Evolutionary conservation across 2,113 vertebrate species (phyloP), one percentile per base, ranked within the genome.

Genomic region (Ammodytes dubius): DNA sequence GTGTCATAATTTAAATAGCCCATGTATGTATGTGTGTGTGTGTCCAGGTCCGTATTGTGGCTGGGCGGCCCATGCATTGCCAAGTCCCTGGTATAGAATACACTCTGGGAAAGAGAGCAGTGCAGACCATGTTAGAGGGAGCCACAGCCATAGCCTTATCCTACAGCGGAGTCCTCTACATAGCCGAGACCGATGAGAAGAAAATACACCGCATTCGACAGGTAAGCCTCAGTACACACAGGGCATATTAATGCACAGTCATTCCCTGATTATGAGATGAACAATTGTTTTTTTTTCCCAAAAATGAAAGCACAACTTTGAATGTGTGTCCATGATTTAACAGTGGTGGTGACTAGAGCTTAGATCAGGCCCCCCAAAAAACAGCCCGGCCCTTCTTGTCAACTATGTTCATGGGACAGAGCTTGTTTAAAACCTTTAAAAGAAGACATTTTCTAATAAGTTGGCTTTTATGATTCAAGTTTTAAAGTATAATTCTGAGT

Each of bases 171-270:
- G 95, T 98, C 3, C 96, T 99, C 4, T 99, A 98, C 94, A 97
- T 99, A 3, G 97, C 98, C 0, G 98, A 99, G 87, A 99, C 97
- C 0, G 98, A 99, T 6, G 98, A 99, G 61, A 99, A 99, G 92
- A 99, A 99, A 87, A 97, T 99, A 7, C 98, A 99, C 78, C 96
- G 97, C 46, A 98, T 99, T 73, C 92, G 98, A 47, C 98, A 99
- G 94, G 97, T 99, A 61, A 64, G 37, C 3, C 27, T 17, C 2
- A 35, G 37, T 10, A 56, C 2, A 43, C 2, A 9, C 13, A 4
- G 4, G 2, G 6, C 17, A 58, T 4, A 46, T 52, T 70, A 14
- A 7, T 19, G n/a, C 17, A 12, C 15, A 47, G 17, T 12, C 0
- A 1, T 57, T 0, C 53, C 4, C 56, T 10, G 35, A 43, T 69